These are phyloP conservation scores for Bombus consobrinus DNA, from an alignment of 1,140 invertebrate genomes.

Conservation along the genomic window DNA sequence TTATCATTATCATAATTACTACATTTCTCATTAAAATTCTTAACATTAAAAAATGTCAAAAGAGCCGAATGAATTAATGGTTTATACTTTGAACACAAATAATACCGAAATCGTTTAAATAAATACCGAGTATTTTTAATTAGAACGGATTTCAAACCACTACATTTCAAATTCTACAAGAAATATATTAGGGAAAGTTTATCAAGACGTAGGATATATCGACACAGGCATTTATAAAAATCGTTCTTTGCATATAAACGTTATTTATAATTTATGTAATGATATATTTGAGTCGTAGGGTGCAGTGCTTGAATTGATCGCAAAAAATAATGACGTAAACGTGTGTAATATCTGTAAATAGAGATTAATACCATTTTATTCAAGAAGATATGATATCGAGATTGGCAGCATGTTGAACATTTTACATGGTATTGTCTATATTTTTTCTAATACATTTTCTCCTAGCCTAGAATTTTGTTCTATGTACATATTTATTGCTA, in stretches of 20 bases:
- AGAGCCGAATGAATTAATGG: background rate
- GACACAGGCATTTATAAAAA: slow-evolving; percentile 31
- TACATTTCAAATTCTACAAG: background rate
- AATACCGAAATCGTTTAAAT: slow-evolving; percentile 9
- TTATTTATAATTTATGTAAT: slow-evolving; percentile 49
- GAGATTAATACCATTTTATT: slow-evolving; percentile 57
- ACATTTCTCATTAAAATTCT: background rate
- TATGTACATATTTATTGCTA: slow-evolving; percentile 52
- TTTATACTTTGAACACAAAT: background rate
- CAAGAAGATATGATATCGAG: slow-evolving; percentile 71
- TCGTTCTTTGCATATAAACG: slow-evolving; percentile 34
- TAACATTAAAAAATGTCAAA: slow-evolving; percentile 4
- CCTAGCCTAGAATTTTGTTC: slow-evolving; percentile 42
- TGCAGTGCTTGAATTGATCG: slow-evolving; percentile 41
- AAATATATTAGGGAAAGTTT: slow-evolving; percentile 20
- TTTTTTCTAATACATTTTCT: slow-evolving; percentile 42
- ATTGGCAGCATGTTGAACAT: slow-evolving; percentile 76
- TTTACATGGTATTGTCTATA: slow-evolving; percentile 72
- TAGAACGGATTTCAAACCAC: background rate
- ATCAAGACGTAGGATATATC: slow-evolving; percentile 20
- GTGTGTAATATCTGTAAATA: slow-evolving; percentile 47
- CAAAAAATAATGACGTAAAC: slow-evolving; percentile 50
- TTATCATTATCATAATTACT: background rate
- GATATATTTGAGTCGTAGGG: slow-evolving; percentile 48
- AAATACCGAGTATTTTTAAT: slow-evolving; percentile 20